phyloP scores from a whole-genome alignment of 2,888 invertebrate genomes.

The Macrosoma leucophasiata region DNA sequence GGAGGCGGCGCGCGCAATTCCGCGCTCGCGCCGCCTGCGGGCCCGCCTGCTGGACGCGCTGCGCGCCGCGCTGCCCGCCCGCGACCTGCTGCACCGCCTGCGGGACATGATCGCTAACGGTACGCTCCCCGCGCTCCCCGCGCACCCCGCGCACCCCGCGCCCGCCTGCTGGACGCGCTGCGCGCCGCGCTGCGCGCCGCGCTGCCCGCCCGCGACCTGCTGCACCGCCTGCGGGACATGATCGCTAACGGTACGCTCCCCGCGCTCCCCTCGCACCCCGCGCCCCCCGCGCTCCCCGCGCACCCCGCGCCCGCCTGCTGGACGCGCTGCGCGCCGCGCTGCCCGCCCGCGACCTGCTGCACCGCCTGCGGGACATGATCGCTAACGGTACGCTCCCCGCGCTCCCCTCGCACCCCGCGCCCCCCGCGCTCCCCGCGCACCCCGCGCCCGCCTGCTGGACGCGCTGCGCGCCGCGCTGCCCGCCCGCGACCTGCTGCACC shows the following conservation, averaged over 20 bases:
- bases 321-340: slow-evolving; percentile 27
- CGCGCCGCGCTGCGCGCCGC: slow-evolving; percentile 23
- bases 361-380: too few species aligned
- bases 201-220: too few species aligned
- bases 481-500: too few species aligned
- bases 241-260: slow-evolving; percentile 26
- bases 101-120: slow-evolving; percentile 22
- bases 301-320: slow-evolving; percentile 24
- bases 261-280: slow-evolving; percentile 20
- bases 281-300: slow-evolving; percentile 24
- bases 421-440: too few species aligned
- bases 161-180: too few species aligned
- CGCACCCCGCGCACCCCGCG: too few species aligned
- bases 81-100: slow-evolving; percentile 24
- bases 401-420: slow-evolving; percentile 16
- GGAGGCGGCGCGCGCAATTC: slow-evolving; percentile 21
- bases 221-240: slow-evolving; percentile 27
- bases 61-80: slow-evolving; percentile 25
- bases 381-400: slow-evolving; percentile 26
- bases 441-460: too few species aligned
- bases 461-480: too few species aligned
- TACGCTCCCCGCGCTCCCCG: slow-evolving; percentile 14
- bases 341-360: slow-evolving; percentile 12
- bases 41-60: slow-evolving; percentile 23
- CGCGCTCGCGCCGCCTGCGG: slow-evolving; percentile 18